phyloP scores from a whole-genome alignment of 2,888 invertebrate species.

The Chrysina gloriosa region DNA sequence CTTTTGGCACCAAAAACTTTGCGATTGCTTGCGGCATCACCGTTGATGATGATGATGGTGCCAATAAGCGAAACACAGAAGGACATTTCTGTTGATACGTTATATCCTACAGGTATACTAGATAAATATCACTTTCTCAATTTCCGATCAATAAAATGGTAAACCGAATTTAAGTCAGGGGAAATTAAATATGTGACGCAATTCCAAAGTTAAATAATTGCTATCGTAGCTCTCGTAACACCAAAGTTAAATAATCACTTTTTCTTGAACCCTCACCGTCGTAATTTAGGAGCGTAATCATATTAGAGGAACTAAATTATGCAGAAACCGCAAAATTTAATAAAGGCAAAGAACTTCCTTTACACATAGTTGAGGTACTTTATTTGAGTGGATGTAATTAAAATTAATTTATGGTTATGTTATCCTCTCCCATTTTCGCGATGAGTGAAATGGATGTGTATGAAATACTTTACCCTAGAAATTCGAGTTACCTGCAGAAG shows the following conservation, averaged over 20 bases:
- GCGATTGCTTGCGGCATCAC: too few relatives aligned
- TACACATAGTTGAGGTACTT: constrained; percentile 27
- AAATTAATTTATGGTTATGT: constrained; percentile 31
- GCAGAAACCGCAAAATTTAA: constrained; percentile 33
- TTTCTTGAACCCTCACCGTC: background rate
- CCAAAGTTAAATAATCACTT: constrained; percentile 1
- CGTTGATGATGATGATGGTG: too few relatives aligned
- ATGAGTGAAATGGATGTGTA: constrained; percentile 17
- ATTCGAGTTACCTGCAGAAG: background rate
- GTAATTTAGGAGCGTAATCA: constrained; percentile 16
- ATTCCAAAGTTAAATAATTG: too few relatives aligned
- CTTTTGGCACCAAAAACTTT: too few relatives aligned
- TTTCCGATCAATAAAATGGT: too few relatives aligned
- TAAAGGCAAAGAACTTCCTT: constrained; percentile 30
- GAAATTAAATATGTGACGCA: too few relatives aligned
- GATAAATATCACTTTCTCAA: too few relatives aligned
- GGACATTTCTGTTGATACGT: too few relatives aligned
- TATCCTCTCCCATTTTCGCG: constrained; percentile 20
- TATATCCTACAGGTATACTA: too few relatives aligned
- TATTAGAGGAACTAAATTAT: constrained; percentile 27
- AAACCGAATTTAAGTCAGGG: too few relatives aligned
- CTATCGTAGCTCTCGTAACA: background rate
- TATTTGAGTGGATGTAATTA: constrained; percentile 30
- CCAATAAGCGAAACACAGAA: too few relatives aligned
- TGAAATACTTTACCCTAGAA: background rate